Conservation (phyloP, 2,113 vertebrate genomes). For the Monarcha castaneiventris region DNA sequence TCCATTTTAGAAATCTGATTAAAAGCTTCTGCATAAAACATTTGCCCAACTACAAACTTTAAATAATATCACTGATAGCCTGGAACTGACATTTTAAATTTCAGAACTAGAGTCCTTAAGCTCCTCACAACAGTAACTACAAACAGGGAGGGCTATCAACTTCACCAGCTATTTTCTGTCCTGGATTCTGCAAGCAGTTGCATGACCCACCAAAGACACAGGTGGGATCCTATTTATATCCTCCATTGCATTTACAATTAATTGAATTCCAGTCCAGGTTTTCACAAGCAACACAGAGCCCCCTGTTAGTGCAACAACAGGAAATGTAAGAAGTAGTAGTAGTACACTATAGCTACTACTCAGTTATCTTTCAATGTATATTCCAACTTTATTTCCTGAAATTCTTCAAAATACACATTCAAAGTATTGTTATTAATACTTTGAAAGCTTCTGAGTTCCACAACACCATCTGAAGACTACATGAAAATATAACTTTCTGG, state of each 20-base stretch:
- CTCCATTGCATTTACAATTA: neutral
- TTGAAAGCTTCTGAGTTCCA: neutral
- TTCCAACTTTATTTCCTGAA: neutral
- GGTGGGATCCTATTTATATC: neutral
- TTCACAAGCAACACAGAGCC: neutral
- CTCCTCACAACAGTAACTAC: neutral
- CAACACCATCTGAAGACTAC: neutral
- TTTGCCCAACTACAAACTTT: neutral
- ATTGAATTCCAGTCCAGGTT: neutral
- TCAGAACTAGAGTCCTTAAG: neutral
- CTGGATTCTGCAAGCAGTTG: neutral
- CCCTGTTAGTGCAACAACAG: neutral
- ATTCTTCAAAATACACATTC: neutral
- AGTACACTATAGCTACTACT: neutral
- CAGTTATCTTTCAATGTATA: neutral
- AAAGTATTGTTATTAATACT: neutral
- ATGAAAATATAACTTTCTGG: neutral
- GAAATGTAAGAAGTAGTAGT: neutral
- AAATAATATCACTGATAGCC: neutral
- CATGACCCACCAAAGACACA: neutral
- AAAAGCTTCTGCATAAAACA: neutral
- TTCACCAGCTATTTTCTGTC: neutral
- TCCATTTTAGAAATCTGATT: neutral
- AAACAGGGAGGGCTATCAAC: neutral
- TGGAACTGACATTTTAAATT: neutral